Conservation (phyloP, 1,140 invertebrate species). For the Penaeus vannamei region DNA sequence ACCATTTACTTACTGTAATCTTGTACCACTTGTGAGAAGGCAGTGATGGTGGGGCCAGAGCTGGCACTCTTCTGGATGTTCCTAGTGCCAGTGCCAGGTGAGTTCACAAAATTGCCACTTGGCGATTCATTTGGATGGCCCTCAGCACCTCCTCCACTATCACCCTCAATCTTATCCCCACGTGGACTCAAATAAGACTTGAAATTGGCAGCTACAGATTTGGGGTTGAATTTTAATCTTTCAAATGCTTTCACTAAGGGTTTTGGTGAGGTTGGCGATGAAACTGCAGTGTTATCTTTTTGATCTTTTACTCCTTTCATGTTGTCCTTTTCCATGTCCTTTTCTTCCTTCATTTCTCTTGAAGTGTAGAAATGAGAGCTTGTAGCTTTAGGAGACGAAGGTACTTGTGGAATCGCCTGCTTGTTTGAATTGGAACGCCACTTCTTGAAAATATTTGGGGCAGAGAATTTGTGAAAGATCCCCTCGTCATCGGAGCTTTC, state of each 20-base stretch:
- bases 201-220: slow-evolving; percentile 58
- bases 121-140: background rate
- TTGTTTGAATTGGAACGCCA: slow-evolving; percentile 41
- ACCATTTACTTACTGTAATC: slow-evolving; percentile 55
- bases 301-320: slow-evolving; percentile 25
- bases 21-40: slow-evolving; percentile 57
- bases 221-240: slow-evolving; percentile 52
- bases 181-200: slow-evolving; percentile 60
- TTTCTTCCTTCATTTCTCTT: background rate
- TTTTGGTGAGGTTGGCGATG: slow-evolving; percentile 47
- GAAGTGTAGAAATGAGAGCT: slow-evolving; percentile 31
- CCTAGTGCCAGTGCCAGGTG: slow-evolving; percentile 6
- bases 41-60: slow-evolving; percentile 39
- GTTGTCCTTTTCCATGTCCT: background rate
- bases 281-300: slow-evolving; percentile 14
- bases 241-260: slow-evolving; percentile 53
- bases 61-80: slow-evolving; percentile 56
- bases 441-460: slow-evolving; percentile 50
- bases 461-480: slow-evolving; percentile 59
- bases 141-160: slow-evolving; percentile 6
- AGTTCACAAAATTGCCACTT: background rate
- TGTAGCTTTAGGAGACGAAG: slow-evolving; percentile 49
- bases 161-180: slow-evolving; percentile 43
- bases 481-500: slow-evolving; percentile 59
- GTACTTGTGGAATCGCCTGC: slow-evolving; percentile 6